A percentile compares a stretch with the other conserved stretches of the same genome.
Conservation (phyloP, 2,797 vertebrate genomes). For the Falco peregrinus region DNA sequence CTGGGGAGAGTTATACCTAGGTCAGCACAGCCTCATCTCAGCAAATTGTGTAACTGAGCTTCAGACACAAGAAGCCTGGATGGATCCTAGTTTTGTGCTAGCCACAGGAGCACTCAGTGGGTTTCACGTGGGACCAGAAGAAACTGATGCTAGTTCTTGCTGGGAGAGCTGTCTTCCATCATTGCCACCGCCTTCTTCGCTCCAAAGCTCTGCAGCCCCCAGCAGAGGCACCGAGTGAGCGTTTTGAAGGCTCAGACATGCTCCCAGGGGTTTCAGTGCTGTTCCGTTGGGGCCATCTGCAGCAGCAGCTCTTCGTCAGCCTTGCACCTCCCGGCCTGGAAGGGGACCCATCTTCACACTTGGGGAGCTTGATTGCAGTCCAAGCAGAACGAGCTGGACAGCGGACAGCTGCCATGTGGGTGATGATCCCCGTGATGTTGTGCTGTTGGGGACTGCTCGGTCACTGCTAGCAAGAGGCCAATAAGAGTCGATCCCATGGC, state of each 20-base stretch:
- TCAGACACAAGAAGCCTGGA: background rate
- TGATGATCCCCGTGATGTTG: accelerated
- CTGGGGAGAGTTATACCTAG: background rate
- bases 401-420: accelerated
- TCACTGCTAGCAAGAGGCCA: background rate
- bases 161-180: background rate
- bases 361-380: background rate
- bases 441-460: background rate
- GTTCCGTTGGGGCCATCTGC: background rate
- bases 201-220: background rate
- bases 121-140: background rate
- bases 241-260: background rate
- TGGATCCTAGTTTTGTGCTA: background rate
- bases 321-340: background rate
- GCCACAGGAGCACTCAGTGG: background rate
- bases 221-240: background rate
- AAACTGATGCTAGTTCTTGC: background rate
- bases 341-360: background rate
- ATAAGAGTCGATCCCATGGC: accelerated
- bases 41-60: background rate
- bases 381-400: background rate
- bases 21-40: background rate
- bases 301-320: background rate
- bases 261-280: background rate
- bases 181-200: background rate